Conservation (phyloP, 2,888 invertebrate species). For the Cataglyphis altisquamis region DNA sequence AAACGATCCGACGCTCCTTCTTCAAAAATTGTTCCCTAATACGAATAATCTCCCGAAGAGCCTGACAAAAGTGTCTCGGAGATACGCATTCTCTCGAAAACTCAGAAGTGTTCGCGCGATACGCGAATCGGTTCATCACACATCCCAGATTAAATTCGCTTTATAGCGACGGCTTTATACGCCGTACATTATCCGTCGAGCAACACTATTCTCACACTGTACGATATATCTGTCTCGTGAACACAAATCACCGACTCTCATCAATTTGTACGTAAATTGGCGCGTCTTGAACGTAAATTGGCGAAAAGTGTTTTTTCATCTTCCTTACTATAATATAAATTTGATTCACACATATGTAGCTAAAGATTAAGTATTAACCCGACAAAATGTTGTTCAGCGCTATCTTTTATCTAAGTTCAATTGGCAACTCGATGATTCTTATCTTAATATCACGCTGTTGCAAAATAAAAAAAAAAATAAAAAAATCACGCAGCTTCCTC, state of each 20-base stretch:
- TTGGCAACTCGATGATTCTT: conserved; percentile 47
- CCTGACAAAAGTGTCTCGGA: conserved; percentile 31
- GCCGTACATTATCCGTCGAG: conserved; percentile 23
- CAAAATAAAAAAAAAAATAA: conserved; percentile 19
- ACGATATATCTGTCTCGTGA: conserved; percentile 11
- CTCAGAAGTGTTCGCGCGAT: conserved; percentile 24
- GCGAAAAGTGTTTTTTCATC: background rate
- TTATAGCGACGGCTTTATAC: conserved; percentile 10
- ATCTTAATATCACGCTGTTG: conserved; percentile 41
- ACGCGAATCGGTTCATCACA: conserved; percentile 22
- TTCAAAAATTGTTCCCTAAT: conserved; percentile 52
- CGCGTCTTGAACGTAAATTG: conserved; percentile 15
- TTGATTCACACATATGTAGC: conserved; percentile 18
- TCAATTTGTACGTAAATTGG: conserved; percentile 5
- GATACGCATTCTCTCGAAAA: conserved; percentile 29
- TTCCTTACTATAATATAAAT: conserved; percentile 14
- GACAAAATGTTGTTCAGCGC: conserved; percentile 11
- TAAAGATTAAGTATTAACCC: conserved; percentile 14
- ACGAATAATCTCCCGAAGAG: conserved; percentile 26
- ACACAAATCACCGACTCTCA: conserved; percentile 22
- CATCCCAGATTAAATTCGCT: conserved; percentile 17
- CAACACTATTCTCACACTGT: conserved; percentile 5
- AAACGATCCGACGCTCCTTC: conserved; percentile 20
- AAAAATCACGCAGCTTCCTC: conserved; percentile 21
- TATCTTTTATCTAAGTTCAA: conserved; percentile 21